Conservation (phyloP, 37 sponge, comb jelly and placozoan species). For the Mnemiopsis leidyi region DNA sequence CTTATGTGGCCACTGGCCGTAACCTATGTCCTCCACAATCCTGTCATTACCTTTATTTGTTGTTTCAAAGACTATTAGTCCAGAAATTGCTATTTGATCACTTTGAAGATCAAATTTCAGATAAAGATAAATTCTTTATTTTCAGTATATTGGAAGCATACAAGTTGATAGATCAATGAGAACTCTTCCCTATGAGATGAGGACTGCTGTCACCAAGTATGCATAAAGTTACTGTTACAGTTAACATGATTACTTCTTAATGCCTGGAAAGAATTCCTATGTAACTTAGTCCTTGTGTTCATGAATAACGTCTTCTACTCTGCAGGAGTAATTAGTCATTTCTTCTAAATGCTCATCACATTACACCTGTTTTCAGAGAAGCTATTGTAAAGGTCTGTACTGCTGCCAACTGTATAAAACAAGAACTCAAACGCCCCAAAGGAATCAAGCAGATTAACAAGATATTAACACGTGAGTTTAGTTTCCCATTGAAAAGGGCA, state of each 20-base stretch:
- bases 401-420: conserved; percentile 24
- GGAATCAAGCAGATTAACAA: conserved; percentile 56
- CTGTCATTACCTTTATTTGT: too few relatives aligned
- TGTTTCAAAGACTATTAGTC: too few relatives aligned
- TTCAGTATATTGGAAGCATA: conserved; percentile 60
- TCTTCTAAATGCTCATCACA: too few relatives aligned
- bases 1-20: too few relatives aligned
- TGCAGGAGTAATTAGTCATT: too few relatives aligned
- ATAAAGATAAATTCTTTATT: too few relatives aligned
- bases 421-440: conserved; percentile 5
- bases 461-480: conserved; percentile 23
- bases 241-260: neutral
- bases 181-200: conserved; percentile 40
- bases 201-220: conserved; percentile 53
- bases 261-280: neutral
- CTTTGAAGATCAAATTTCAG: neutral
- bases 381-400: conserved; percentile 52
- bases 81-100: too few relatives aligned
- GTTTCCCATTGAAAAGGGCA: too few relatives aligned
- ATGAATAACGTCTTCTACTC: too few relatives aligned
- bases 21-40: too few relatives aligned
- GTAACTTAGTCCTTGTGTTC: neutral
- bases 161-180: conserved; percentile 30
- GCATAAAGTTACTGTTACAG: too few relatives aligned
- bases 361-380: conserved; percentile 28